Conservation (phyloP, 23 tunicate species). For the Phallusia fumigata region DNA sequence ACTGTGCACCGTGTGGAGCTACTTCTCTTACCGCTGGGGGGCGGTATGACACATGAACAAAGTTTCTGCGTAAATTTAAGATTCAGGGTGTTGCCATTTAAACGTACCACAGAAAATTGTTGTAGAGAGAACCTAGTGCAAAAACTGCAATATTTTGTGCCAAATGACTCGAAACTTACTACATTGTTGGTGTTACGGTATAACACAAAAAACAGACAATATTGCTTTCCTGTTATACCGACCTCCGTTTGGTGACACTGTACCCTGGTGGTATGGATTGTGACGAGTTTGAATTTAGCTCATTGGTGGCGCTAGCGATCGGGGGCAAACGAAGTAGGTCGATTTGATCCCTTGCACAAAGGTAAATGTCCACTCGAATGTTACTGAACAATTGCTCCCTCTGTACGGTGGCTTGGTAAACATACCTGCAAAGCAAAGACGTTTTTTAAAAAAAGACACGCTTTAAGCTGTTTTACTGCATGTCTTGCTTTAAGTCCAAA, state of each 20-base stretch:
- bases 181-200: too few relatives aligned
- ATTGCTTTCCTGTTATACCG: background rate
- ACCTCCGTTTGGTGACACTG: slow-evolving; percentile 22
- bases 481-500: too few relatives aligned
- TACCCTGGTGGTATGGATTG: slow-evolving; percentile 14
- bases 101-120: too few relatives aligned
- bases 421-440: slow-evolving; percentile 25
- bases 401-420: slow-evolving; percentile 12
- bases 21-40: slow-evolving; percentile 19
- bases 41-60: slow-evolving; percentile 32
- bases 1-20: slow-evolving; percentile 14
- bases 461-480: too few relatives aligned
- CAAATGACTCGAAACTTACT: too few relatives aligned
- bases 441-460: background rate
- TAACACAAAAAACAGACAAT: too few relatives aligned
- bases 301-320: background rate
- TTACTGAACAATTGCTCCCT: slow-evolving; percentile 23
- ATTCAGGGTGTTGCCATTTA: too few relatives aligned
- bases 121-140: too few relatives aligned
- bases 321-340: background rate
- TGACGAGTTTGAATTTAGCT: background rate
- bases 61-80: slow-evolving; percentile 13
- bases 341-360: slow-evolving; percentile 18
- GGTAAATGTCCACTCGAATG: slow-evolving; percentile 30
- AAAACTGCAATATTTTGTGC: too few relatives aligned